A percentile compares a stretch with the other conserved stretches of the same genome.
Conservation (phyloP, 2,888 invertebrate species). For the Drosophila paramelanica region DNA sequence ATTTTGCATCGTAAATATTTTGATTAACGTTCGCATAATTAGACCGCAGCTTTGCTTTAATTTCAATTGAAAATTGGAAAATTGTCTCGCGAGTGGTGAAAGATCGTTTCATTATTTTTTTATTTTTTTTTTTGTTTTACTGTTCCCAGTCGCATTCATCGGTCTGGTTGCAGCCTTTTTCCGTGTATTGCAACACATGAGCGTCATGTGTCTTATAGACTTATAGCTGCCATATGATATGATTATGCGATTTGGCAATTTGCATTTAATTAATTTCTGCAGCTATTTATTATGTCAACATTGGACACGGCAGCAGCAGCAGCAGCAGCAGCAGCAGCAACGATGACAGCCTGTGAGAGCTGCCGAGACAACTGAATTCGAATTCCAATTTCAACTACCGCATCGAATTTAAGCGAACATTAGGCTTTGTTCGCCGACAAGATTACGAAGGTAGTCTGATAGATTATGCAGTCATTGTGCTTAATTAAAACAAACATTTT, state of each 20-base stretch:
- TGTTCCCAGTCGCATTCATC: not conserved
- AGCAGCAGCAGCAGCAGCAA: conserved; percentile 11
- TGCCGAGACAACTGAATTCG: conserved; percentile 32
- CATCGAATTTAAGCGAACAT: conserved; percentile 44
- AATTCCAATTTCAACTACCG: conserved; percentile 36
- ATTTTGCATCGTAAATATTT: conserved; percentile 63
- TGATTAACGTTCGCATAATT: conserved; percentile 66
- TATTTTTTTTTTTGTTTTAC: not conserved
- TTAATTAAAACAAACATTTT: not conserved
- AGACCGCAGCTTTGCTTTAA: conserved; percentile 48
- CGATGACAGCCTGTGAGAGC: conserved; percentile 55
- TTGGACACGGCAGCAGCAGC: conserved; percentile 27
- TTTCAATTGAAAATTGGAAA: conserved; percentile 36
- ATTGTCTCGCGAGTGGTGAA: conserved; percentile 37
- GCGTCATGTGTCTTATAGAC: conserved; percentile 24
- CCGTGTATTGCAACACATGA: conserved; percentile 67
- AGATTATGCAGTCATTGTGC: conserved; percentile 28
- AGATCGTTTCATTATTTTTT: conserved; percentile 9
- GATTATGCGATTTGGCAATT: conserved; percentile 79
- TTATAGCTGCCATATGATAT: conserved; percentile 73
- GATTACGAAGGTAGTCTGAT: conserved; percentile 9
- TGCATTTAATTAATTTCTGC: conserved; percentile 77
- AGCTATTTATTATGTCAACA: conserved; percentile 77
- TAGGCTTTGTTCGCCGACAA: conserved; percentile 34
- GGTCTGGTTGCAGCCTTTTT: conserved; percentile 40